These are phyloP conservation scores for Fukomys damarensis DNA, from an alignment of 2,113 vertebrate species.

Conservation along the genomic window DNA sequence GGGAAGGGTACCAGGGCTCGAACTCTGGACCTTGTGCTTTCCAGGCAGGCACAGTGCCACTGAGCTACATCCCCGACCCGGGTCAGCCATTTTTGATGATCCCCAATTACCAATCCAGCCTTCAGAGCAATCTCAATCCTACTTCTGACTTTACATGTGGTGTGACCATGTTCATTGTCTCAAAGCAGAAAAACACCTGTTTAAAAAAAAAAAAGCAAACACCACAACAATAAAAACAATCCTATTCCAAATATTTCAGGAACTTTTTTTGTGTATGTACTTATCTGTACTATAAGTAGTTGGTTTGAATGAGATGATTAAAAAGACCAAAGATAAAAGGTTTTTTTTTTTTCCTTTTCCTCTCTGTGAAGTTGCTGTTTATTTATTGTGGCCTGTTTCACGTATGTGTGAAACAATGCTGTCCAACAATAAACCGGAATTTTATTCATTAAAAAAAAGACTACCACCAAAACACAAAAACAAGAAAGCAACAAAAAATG, in stretches of 20 bases:
- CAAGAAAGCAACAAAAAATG: background rate
- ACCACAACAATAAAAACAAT: background rate
- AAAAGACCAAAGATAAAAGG: background rate
- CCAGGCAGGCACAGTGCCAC: no score
- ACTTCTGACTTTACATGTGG: background rate
- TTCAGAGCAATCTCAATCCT: background rate
- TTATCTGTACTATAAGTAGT: background rate
- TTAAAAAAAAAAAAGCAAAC: background rate
- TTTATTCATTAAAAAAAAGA: background rate
- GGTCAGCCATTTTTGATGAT: background rate
- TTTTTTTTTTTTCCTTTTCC: no score
- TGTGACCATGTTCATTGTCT: background rate
- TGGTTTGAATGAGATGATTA: background rate
- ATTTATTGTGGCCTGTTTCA: background rate
- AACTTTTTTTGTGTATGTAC: background rate
- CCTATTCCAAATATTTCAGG: background rate
- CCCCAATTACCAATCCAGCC: background rate
- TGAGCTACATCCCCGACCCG: no score
- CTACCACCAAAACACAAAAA: background rate
- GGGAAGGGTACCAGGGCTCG: no score
- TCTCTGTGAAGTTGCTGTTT: no score
- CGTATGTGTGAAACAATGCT: background rate
- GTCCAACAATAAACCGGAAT: background rate
- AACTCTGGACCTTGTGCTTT: no score
- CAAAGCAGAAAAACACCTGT: background rate